These are phyloP conservation scores for Hyalella azteca DNA, from an alignment of 2,888 invertebrate genomes.

Conservation along the genomic window DNA sequence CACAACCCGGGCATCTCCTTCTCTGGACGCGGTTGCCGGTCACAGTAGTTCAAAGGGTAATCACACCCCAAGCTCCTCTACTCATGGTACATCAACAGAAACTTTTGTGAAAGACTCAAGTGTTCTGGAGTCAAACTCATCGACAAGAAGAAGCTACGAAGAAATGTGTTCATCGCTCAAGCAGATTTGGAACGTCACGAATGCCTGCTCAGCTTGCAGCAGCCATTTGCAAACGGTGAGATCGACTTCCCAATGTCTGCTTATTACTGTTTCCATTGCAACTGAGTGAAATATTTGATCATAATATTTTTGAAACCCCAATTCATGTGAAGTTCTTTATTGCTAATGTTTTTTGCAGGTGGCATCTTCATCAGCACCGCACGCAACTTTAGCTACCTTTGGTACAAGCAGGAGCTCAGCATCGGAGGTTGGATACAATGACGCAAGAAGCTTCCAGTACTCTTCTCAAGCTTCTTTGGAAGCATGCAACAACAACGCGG, in stretches of 20 bases:
- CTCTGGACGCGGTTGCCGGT: background rate
- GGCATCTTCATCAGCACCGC: background rate
- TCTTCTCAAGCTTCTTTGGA: too few relatives aligned
- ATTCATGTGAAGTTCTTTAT: too few relatives aligned
- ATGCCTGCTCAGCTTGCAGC: constrained; percentile 7
- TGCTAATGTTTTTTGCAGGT: background rate
- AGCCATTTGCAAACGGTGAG: constrained; percentile 4
- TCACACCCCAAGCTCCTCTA: background rate
- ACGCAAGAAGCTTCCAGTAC: too few relatives aligned
- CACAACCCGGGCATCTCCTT: background rate
- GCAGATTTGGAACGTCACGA: background rate
- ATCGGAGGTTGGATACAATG: too few relatives aligned
- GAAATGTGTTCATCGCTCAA: background rate
- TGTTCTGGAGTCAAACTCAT: background rate
- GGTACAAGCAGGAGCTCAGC: too few relatives aligned
- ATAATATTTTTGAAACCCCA: too few relatives aligned
- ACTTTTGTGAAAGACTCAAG: background rate
- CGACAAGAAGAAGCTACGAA: background rate
- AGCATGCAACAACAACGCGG: constrained; percentile 1
- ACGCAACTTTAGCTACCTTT: background rate
- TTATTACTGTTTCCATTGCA: background rate
- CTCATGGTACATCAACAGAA: background rate
- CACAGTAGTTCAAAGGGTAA: background rate
- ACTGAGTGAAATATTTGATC: too few relatives aligned
- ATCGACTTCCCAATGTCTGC: background rate